Conservation (phyloP, 2,888 invertebrate genomes). For the Rhogogaster chlorosoma region DNA sequence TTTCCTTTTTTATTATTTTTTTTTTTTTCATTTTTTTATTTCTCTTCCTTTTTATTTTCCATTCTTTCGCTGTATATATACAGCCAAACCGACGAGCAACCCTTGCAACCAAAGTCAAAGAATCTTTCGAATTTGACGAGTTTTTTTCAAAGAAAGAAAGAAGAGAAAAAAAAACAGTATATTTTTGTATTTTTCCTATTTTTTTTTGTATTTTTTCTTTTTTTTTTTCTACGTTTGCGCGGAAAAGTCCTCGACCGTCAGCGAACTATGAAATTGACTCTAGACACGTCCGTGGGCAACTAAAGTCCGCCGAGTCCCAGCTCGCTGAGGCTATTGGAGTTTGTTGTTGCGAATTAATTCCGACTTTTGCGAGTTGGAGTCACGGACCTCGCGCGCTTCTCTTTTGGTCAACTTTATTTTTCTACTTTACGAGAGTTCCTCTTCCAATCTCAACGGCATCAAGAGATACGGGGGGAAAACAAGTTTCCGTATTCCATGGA, state of each 20-base stretch:
- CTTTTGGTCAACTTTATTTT: constrained; percentile 45
- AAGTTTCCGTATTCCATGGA: constrained; percentile 1
- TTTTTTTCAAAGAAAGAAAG: background rate
- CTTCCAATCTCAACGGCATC: constrained; percentile 25
- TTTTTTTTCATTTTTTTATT: background rate
- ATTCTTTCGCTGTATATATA: background rate
- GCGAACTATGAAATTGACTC: constrained; percentile 26
- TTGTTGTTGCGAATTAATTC: constrained; percentile 51
- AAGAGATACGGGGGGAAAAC: constrained; percentile 35
- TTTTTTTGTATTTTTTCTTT: background rate
- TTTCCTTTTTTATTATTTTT: background rate
- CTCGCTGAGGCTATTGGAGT: constrained; percentile 24
- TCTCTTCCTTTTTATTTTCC: background rate
- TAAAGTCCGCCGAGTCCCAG: constrained; percentile 16
- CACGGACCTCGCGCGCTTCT: constrained; percentile 27
- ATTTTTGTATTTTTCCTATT: background rate
- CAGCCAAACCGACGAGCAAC: background rate
- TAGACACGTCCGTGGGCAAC: constrained; percentile 23
- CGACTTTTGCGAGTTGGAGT: constrained; percentile 46
- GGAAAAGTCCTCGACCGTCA: background rate
- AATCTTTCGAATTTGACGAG: no score
- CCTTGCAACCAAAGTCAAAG: background rate
- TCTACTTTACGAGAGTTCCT: constrained; percentile 53
- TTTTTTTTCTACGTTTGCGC: no score
- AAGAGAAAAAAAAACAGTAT: background rate